These are phyloP conservation scores for Octodonta nipae DNA, from an alignment of 2,888 invertebrate species.

Conservation along the genomic window DNA sequence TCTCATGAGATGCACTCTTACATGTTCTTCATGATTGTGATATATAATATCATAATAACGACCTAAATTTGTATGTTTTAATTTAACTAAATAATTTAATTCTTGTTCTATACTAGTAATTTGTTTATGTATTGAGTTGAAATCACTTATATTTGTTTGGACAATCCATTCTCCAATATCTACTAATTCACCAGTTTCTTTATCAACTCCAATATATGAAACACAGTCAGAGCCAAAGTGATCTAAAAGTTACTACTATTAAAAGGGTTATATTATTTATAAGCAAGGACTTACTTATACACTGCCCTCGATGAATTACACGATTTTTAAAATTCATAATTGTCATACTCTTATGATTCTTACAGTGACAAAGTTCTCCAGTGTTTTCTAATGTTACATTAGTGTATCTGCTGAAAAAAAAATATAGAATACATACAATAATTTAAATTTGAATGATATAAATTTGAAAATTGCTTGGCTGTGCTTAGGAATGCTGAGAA, in stretches of 20 bases:
- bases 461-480: no score
- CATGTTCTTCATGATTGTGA: constrained; percentile 44
- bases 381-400: constrained; percentile 40
- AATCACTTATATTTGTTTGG: constrained; percentile 31
- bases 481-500: no score
- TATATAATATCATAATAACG: constrained; percentile 63
- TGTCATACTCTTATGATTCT: constrained; percentile 43
- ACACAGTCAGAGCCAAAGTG: constrained; percentile 62
- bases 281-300: constrained; percentile 45
- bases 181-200: constrained; percentile 54
- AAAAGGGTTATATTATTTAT: constrained; percentile 1
- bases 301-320: constrained; percentile 60
- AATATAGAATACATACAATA: constrained; percentile 9
- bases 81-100: constrained; percentile 52
- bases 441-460: no score
- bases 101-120: constrained; percentile 64
- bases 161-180: constrained; percentile 67
- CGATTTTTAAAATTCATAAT: constrained; percentile 42
- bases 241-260: constrained; percentile 35
- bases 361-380: constrained; percentile 44
- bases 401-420: constrained; percentile 10
- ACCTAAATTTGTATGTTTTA: constrained; percentile 59
- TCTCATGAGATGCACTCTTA: constrained; percentile 54
- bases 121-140: constrained; percentile 41
- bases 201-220: constrained; percentile 64